Conservation (phyloP, 2,113 vertebrate genomes). For the Thymallus thymallus region DNA sequence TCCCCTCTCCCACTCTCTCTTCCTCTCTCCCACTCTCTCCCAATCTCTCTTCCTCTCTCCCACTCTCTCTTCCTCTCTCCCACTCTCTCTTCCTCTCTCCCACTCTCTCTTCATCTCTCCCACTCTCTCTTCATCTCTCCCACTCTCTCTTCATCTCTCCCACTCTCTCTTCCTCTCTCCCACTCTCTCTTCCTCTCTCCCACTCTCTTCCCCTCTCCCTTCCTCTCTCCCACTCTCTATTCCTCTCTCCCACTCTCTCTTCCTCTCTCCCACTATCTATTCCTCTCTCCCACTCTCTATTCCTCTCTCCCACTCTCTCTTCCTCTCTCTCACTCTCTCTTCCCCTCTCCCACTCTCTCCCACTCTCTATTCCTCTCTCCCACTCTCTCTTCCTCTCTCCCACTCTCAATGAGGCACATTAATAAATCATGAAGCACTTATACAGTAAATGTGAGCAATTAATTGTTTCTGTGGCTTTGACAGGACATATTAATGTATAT, state of each 20-base stretch:
- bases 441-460: slow-evolving; percentile 63
- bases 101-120: slow-evolving; percentile 5
- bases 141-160: no score
- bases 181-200: not conserved
- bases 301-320: slow-evolving; percentile 6
- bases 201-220: no score
- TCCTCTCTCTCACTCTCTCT: slow-evolving; percentile 3
- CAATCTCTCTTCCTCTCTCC: slow-evolving; percentile 7
- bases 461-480: slow-evolving; percentile 65
- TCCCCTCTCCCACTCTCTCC: not conserved
- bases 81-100: no score
- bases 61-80: not conserved
- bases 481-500: slow-evolving; percentile 72
- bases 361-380: no score
- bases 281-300: no score
- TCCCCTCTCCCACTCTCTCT: not conserved
- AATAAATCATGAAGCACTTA: slow-evolving; percentile 71
- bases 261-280: no score
- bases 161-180: slow-evolving; percentile 6
- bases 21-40: not conserved
- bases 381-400: not conserved
- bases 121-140: not conserved
- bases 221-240: slow-evolving; percentile 8
- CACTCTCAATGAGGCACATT: slow-evolving; percentile 51
- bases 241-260: not conserved